Base-by-base conservation (phyloP, 2,888 invertebrate genomes). In the Pterostichus madidus region DNA sequence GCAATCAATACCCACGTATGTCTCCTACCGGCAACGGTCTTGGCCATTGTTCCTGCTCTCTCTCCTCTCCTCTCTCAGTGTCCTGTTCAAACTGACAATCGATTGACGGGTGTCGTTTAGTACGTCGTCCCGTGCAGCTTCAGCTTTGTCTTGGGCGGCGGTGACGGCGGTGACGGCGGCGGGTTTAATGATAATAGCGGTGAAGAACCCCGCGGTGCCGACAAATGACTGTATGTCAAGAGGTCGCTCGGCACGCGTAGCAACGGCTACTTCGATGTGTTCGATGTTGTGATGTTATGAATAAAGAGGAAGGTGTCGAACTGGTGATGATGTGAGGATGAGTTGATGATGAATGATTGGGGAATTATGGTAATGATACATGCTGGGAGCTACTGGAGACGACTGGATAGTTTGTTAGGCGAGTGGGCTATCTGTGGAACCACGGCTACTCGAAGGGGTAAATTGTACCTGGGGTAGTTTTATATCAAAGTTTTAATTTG, bases 191-290 rank as follows among this genome's bases (percentile, higher is more conserved):
- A 80, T 80, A 49, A 80, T 68, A 59, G 64, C 78, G 44, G 59
- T 59, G 17, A 44, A 46, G 15, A 56, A 61, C 79, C 84, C 84
- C 71, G 73, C 49, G 49, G 78, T 39, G 61, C 84, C 82, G 85
- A 85, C 85, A 85, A 85, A 85, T 85, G 85, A 85, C 85, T 84
- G 46, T 78, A 84, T 84, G 85, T 84, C 85, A 85, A 83, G 84
- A 85, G 85, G 85, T 85, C 84, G 85, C 85, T 84, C 84, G 85
- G 81, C 84, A 84, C 83, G 83, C 84, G 83, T 75, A 75, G 13
- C n/a, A 5, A 71, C 31, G 77, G 78, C 79, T 52, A 75, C 79
- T 83, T 3, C 3, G 24, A 24, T 24, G 24, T 24, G 24, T 73
- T 46, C 73, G 83, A 61, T 32, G 76, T 11, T 44, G 44, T 7